Base-by-base conservation (phyloP, 2,888 invertebrate genomes). In the Osmoderma eremita region DNA sequence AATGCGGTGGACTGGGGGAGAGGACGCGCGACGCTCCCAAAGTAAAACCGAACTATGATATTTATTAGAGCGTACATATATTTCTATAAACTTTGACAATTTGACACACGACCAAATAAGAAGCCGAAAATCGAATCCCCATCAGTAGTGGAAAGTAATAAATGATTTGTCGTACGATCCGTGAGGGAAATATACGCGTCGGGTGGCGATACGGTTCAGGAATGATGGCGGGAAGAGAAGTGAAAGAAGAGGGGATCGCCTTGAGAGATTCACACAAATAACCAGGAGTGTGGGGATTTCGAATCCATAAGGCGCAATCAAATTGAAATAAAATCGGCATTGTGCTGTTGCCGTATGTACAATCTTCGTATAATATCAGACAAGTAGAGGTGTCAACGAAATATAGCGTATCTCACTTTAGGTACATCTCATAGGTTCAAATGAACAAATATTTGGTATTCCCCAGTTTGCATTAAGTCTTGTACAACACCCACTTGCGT, bases 31-130 rank as follows among this genome's bases (percentile, higher is more conserved):
- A 61, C 13, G 17, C 30, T 30, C 30, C 42, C 63, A 30, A 64
- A 45, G 42, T 49, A 66, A 66, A 66, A 49, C 65, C 58, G 41
- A 58, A 66, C 50, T 50, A 50, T 61, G 56, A 49, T 66, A 66
- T 61, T 66, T 66, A 66, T 66, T 66, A 66, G 65, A 66, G 65
- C 65, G 58, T 58, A n/a, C n/a, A n/a, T n/a, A 58, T 58, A 66
- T 58, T 58, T 66, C 65, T 66, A 61, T 66, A 66, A 66, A 66
- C 65, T 66, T 66, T 66, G 65, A 66, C 65, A 66, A 58, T 50
- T 66, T 66, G 65, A 66, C 65, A 58, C 58, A 42, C 48, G 65
- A 66, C 58, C 56, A 66, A 66, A 66, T 66, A 58, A 61, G 58
- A 66, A 58, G 61, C 65, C 50, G 65, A 66, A 66, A 66, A 66